These are phyloP conservation scores for Trissolcus japonicus DNA, from an alignment of 2,888 invertebrate genomes.

Conservation along the genomic window DNA sequence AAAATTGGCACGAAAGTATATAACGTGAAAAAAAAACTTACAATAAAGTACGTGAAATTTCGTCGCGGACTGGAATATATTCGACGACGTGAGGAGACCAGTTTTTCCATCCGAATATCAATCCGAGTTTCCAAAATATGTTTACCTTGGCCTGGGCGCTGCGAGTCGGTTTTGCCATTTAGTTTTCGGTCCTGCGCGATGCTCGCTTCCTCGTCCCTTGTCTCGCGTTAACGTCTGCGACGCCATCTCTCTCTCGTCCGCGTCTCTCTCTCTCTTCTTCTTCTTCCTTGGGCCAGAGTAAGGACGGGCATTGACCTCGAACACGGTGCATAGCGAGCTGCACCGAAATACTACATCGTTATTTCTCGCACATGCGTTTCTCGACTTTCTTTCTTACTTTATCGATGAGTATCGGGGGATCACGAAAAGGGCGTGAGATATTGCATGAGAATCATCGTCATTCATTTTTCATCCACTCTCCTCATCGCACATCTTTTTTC, in stretches of 20 bases:
- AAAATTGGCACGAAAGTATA: too few relatives aligned
- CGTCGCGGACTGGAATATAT: not conserved
- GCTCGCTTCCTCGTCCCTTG: slow-evolving; percentile 58
- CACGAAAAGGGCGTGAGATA: slow-evolving; percentile 55
- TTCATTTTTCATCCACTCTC: too few relatives aligned
- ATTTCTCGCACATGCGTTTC: slow-evolving; percentile 72
- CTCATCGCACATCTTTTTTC: too few relatives aligned
- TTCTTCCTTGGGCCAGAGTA: slow-evolving; percentile 74
- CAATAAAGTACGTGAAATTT: too few relatives aligned
- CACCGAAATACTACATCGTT: slow-evolving; percentile 67
- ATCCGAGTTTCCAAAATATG: slow-evolving; percentile 1
- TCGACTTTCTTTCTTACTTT: slow-evolving; percentile 57
- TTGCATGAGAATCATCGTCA: not conserved
- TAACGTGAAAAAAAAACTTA: too few relatives aligned
- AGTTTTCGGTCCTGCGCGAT: slow-evolving; percentile 53
- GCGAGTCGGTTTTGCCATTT: slow-evolving; percentile 16
- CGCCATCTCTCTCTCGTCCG: slow-evolving; percentile 59
- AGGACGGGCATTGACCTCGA: slow-evolving; percentile 77
- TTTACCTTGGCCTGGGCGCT: not conserved
- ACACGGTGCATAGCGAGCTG: slow-evolving; percentile 70
- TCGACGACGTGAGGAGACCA: too few relatives aligned
- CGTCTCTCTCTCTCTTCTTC: slow-evolving; percentile 52
- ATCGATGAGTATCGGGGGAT: slow-evolving; percentile 51
- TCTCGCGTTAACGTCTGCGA: slow-evolving; percentile 61
- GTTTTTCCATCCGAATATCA: not conserved